Evolutionary conservation across 2,113 vertebrate genomes (phyloP).

Genomic region (Mesembrinibis cayennensis): DNA sequence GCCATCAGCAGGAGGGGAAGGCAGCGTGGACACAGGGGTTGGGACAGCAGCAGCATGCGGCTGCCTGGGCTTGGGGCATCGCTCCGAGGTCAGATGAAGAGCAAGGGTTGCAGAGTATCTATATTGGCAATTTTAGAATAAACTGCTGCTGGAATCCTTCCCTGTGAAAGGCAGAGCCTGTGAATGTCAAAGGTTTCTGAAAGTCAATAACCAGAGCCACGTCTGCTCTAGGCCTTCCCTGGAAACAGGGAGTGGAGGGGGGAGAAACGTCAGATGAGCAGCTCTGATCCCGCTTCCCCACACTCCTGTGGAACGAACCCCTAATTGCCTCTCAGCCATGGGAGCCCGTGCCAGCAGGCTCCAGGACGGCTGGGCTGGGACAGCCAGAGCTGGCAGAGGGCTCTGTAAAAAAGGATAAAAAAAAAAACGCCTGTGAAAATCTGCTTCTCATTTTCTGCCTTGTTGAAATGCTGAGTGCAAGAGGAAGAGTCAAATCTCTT

Average conservation of each 20-base stretch:
- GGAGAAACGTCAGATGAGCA: background rate
- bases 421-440: background rate
- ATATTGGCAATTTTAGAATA: background rate
- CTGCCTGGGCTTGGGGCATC: background rate
- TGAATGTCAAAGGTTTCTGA: background rate
- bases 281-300: background rate
- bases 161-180: background rate
- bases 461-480: background rate
- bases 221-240: background rate
- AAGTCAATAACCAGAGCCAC: background rate
- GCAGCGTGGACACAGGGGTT: background rate
- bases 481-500: background rate
- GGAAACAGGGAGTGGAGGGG: background rate
- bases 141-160: background rate
- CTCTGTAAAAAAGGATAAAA: background rate
- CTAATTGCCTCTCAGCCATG: rapidly evolving
- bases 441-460: too few species aligned
- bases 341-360: background rate
- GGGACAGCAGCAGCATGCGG: background rate
- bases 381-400: background rate
- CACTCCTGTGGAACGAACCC: rapidly evolving
- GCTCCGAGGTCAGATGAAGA: background rate
- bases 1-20: background rate
- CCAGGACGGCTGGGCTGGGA: background rate
- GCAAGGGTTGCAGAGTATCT: background rate